Percentiles rank a stretch among this genome's conserved stretches.
Conservation (phyloP, 2,888 invertebrate genomes). For the Chymomyza amoena region DNA sequence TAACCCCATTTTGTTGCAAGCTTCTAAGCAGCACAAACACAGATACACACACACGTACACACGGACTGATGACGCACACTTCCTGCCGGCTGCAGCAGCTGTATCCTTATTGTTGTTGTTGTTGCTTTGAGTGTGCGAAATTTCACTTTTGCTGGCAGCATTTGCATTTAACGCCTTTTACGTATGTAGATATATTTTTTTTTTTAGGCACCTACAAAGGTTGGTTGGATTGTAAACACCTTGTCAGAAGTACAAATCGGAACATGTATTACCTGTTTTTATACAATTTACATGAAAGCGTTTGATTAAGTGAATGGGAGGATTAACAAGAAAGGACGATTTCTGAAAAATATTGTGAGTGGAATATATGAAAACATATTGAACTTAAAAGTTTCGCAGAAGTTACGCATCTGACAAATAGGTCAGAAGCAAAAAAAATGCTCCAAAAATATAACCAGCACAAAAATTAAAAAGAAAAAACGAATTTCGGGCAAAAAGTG, state of each 20-base stretch:
- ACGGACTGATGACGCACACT: background rate
- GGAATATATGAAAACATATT: no score
- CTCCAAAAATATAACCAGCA: no score
- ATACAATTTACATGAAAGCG: no score
- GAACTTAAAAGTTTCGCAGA: no score
- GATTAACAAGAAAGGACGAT: no score
- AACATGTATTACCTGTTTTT: background rate
- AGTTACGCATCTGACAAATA: no score
- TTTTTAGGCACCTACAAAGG: background rate
- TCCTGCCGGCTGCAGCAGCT: conserved; percentile 5
- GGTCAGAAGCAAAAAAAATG: no score
- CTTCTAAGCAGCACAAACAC: conserved; percentile 26
- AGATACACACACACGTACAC: conserved; percentile 8
- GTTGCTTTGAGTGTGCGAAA: background rate
- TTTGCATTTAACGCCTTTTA: background rate
- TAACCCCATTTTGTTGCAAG: conserved; percentile 65
- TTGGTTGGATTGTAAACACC: background rate
- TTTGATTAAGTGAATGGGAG: no score
- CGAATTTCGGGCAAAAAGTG: no score
- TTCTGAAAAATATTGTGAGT: no score
- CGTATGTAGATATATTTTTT: background rate
- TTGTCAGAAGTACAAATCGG: background rate
- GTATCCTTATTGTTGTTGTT: background rate
- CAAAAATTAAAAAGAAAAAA: no score
- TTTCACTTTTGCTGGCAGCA: conserved; percentile 14